Base-by-base conservation (phyloP, 2,797 vertebrate genomes). In the Rhodeus uyekii region DNA sequence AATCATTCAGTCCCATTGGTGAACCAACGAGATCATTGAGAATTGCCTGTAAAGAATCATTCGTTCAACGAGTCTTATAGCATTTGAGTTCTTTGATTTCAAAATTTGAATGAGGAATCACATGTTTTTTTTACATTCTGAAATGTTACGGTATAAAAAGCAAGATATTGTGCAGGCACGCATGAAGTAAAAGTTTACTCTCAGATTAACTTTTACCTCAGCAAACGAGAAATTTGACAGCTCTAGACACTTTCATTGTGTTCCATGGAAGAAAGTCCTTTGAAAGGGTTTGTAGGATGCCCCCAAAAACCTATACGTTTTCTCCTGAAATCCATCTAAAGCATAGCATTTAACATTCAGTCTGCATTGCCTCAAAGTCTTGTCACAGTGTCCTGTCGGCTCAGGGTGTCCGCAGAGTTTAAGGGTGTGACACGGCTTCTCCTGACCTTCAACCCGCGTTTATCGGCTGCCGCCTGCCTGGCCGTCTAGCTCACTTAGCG, bases 401-500 rank as follows among this genome's bases (percentile, higher is more conserved):
- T 58, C 36, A 44, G 36, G 64, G 48, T 71, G 38, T 80, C 78
- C 27, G 4, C 24, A 60, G 65, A 46, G 67, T 38, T 71, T 60
- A 44, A 60, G 67, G 14, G 36, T 14, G 8, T 58, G 67, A 72
- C 67, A 72, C 22, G 55, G 9, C 68, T 73, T 71, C 55, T 65
- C 42, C 29, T 80, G 65, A 61, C 67, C 53, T 72, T 64, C 55
- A 61, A 27, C 39, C 68, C 55, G 61, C 67, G 19, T 46, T 80
- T 80, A 80, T 80, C 42, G n/a, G 67, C 27, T 46, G 27, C 74
- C 3, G 34, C 22, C 72, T 74, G 50, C 50, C 13, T 39, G 50
- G 72, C 72, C 34, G 8, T 55, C 72, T 74, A 74, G 58, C 74
- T 63, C 74, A 46, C 58, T 76, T 55, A 36, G 69, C 34, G 72